Evolutionary conservation across 2,888 invertebrate species (phyloP).

Genomic region (Monochamus alternatus): DNA sequence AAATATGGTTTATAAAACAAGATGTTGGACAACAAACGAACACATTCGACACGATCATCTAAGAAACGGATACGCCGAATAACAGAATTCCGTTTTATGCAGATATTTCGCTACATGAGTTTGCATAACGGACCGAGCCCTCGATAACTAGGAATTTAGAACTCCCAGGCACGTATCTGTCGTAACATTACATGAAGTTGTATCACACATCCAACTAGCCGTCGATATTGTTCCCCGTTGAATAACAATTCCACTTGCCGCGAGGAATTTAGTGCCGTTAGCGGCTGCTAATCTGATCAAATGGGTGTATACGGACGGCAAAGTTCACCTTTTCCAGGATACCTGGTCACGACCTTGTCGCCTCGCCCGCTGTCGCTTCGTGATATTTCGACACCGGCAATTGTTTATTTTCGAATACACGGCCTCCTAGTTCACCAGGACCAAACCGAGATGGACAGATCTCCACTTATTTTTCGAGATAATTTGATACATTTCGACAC

Average conservation of each 20-base stretch:
- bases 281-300: neutral
- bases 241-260: conserved; percentile 20
- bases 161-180: conserved; percentile 22
- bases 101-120: neutral
- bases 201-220: conserved; percentile 28
- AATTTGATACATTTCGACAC: no score
- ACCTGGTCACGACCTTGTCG: conserved; percentile 9
- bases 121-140: conserved; percentile 19
- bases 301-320: neutral
- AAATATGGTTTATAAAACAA: no score
- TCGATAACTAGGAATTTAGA: conserved; percentile 15
- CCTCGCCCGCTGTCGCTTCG: neutral
- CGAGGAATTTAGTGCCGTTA: conserved; percentile 28
- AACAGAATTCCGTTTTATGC: neutral
- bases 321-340: conserved; percentile 18
- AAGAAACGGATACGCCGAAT: neutral
- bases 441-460: no score
- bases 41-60: no score
- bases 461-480: no score
- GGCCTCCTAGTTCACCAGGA: no score
- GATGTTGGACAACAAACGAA: no score
- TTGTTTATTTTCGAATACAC: no score
- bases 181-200: conserved; percentile 29
- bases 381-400: neutral
- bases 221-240: conserved; percentile 25